Evolutionary conservation across 2,797 vertebrate species (phyloP), one percentile per base, ranked within the genome.

Genomic region (Dendrocincla tyrannina): DNA sequence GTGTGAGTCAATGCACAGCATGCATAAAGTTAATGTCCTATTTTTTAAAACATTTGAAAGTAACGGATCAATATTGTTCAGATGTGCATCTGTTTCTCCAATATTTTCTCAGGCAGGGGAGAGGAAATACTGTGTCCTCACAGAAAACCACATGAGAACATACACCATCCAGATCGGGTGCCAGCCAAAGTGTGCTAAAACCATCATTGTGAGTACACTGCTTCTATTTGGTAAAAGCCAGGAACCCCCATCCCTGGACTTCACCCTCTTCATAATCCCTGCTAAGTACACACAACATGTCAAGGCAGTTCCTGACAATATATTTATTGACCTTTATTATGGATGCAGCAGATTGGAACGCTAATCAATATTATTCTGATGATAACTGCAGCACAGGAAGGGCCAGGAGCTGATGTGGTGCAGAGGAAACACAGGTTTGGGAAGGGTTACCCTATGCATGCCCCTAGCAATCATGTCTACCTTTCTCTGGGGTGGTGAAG

Each of bases 161-260:
- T 91, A 89, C 1, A 85, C 97, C 15, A 8, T 97, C 58, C 93
- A 89, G 58, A 67, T 98, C 0, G 99, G 99, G 52, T 99, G 99
- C 97, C 96, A 72, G 82, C 42, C 87, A 11, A 94, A 52, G 35
- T 99, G 99, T 80, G 85, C 95, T 7, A 98, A 89, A 92, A 97
- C 80, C 1, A 19, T 88, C 52, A 95, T 98, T 7, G 99, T 99
- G 93, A 98, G 98, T 98, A 94, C 20, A 14, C 16, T 3, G 0
- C 19, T 67, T 37, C 56, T 46, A 4, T 8, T 8, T 2, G 1
- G 52, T 39, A 39, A 60, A 64, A 58, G 14, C 32, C 63, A 47
- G 37, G 24, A 93, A 7, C 5, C 7, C 20, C 24, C 30, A 49
- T 22, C 14, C 41, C 18, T 5, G 5, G 63, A 20, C 24, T 37